A percentile compares a stretch with the other conserved stretches of the same genome.
phyloP scores from a whole-genome alignment of 2,888 invertebrate genomes.

The Perizoma affinitatum region DNA sequence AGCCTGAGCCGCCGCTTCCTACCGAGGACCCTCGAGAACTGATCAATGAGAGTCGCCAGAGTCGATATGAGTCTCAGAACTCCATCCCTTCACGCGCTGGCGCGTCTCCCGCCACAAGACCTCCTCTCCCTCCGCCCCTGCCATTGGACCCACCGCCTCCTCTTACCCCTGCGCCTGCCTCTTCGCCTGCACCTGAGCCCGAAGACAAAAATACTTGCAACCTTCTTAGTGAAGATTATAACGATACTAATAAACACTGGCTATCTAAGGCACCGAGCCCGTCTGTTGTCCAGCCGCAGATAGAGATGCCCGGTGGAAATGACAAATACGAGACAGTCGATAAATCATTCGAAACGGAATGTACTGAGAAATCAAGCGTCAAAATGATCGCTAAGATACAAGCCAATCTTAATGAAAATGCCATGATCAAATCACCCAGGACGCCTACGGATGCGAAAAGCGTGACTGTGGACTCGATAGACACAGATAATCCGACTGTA shows the following conservation, averaged over 20 bases:
- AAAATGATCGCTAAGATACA: slow-evolving; percentile 80
- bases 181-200: slow-evolving; percentile 33
- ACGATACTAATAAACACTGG: slow-evolving; percentile 70
- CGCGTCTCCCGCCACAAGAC: slow-evolving; percentile 56
- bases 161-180: neutral
- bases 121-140: slow-evolving; percentile 13
- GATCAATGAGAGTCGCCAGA: slow-evolving; percentile 33
- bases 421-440: slow-evolving; percentile 80
- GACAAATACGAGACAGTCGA: slow-evolving; percentile 80
- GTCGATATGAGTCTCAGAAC: slow-evolving; percentile 34
- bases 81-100: slow-evolving; percentile 20
- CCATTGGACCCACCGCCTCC: slow-evolving; percentile 28
- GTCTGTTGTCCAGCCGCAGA: slow-evolving; percentile 65
- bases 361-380: slow-evolving; percentile 71
- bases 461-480: slow-evolving; percentile 63
- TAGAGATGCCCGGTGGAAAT: slow-evolving; percentile 71
- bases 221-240: slow-evolving; percentile 54
- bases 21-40: slow-evolving; percentile 41
- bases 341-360: slow-evolving; percentile 71
- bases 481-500: slow-evolving; percentile 59
- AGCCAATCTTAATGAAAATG: slow-evolving; percentile 77
- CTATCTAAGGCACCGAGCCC: slow-evolving; percentile 71
- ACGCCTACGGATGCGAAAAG: slow-evolving; percentile 80
- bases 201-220: slow-evolving; percentile 56
- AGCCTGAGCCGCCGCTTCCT: slow-evolving; percentile 30